A percentile compares a stretch with the other conserved stretches of the same genome.
These are phyloP conservation scores for Poeciliopsis infans DNA, from an alignment of 2,797 vertebrate species.

Conservation along the genomic window DNA sequence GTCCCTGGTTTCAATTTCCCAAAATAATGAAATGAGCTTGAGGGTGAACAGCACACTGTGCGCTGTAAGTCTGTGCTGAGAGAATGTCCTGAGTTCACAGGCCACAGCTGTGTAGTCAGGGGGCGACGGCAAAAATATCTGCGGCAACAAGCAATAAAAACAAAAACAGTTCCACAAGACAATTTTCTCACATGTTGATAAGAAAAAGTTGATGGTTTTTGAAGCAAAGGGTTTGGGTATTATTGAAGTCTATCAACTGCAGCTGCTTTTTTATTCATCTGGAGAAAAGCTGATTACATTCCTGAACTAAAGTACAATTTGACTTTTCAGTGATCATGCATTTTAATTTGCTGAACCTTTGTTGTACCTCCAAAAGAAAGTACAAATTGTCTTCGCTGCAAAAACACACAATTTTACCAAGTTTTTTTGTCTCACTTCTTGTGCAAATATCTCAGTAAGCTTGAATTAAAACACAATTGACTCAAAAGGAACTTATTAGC, in stretches of 20 bases:
- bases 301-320: neutral
- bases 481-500: no score
- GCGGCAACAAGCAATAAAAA: neutral
- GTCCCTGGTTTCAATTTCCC: neutral
- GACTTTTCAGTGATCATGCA: neutral
- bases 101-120: constrained; percentile 9
- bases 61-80: constrained; percentile 5
- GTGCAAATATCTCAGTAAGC: no score
- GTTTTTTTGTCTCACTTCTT: no score
- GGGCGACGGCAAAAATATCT: constrained; percentile 9
- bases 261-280: neutral
- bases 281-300: neutral
- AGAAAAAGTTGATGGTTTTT: neutral
- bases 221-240: neutral
- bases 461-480: no score
- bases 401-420: no score
- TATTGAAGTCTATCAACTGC: neutral
- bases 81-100: neutral
- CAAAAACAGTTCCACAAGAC: neutral
- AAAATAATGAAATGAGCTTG: constrained; percentile 6
- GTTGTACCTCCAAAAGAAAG: neutral
- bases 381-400: neutral
- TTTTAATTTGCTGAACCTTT: neutral
- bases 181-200: neutral
- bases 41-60: constrained; percentile 9